These are phyloP conservation scores for Cryptosula pallasiana DNA, from an alignment of 2,888 invertebrate species.

Conservation along the genomic window DNA sequence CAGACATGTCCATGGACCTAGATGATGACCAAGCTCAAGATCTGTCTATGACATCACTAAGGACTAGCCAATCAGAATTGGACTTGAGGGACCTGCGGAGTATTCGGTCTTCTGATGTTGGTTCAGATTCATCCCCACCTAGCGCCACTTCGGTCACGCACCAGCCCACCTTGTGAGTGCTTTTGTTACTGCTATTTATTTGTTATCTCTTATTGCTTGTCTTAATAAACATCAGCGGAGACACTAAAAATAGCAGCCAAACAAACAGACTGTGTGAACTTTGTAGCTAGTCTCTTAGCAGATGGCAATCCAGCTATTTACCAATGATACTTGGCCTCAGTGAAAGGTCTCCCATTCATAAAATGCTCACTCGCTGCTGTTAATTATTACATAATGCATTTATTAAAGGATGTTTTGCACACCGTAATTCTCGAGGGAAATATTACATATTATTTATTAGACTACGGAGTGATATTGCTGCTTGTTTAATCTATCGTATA, in stretches of 20 bases:
- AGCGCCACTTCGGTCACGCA: neutral
- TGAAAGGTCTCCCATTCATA: neutral
- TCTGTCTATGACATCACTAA: conserved; percentile 20
- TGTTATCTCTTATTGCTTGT: neutral
- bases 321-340: too few species aligned
- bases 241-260: neutral
- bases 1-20: conserved; percentile 22
- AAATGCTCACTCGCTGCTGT: neutral
- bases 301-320: too few species aligned
- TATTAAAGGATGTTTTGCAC: neutral
- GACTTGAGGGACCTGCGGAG: conserved; percentile 5
- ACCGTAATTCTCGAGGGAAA: neutral
- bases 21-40: conserved; percentile 22
- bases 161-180: neutral
- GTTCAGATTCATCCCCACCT: conserved; percentile 3
- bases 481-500: too few species aligned
- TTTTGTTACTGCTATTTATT: neutral
- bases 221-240: neutral
- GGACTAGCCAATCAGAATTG: conserved; percentile 20
- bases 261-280: neutral
- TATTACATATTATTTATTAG: too few species aligned
- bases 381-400: neutral
- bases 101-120: neutral
- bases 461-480: too few species aligned
- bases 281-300: too few species aligned